Evolutionary conservation across 2,888 invertebrate genomes (phyloP).

Genomic region (Zaprionus lineosus): DNA sequence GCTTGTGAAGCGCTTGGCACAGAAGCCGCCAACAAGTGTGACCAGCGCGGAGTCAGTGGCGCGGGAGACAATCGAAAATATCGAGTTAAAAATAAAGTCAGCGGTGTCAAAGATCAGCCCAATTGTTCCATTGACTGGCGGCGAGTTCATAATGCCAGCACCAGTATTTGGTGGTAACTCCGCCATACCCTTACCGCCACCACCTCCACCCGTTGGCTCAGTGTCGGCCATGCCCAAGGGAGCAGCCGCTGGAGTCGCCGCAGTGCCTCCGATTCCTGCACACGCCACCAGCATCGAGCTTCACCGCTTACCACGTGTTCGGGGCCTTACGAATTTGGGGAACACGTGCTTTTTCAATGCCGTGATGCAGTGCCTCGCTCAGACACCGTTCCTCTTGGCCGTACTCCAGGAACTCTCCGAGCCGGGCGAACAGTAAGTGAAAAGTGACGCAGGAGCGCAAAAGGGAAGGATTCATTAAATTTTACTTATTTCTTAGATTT

Average conservation of each 20-base stretch:
- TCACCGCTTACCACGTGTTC: constrained; percentile 84
- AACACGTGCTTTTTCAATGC: constrained; percentile 99
- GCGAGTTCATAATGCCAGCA: constrained; percentile 7
- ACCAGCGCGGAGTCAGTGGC: constrained; percentile 1
- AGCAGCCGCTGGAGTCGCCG: constrained; percentile 2
- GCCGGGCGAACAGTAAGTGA: constrained; percentile 85
- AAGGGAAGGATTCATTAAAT: background rate
- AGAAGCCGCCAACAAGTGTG: constrained; percentile 59
- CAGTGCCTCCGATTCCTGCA: background rate
- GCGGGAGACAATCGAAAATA: constrained; percentile 54
- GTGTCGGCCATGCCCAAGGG: constrained; percentile 81
- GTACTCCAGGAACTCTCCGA: constrained; percentile 88
- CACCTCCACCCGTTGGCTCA: constrained; percentile 36
- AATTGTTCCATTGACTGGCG: constrained; percentile 52
- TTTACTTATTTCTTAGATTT: constrained; percentile 82
- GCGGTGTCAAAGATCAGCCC: constrained; percentile 65
- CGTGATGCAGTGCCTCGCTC: constrained; percentile 95
- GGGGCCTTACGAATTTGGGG: constrained; percentile 95
- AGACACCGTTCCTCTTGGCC: constrained; percentile 90
- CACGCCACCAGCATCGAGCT: constrained; percentile 4
- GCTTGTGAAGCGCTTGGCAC: constrained; percentile 86
- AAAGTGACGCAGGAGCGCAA: background rate
- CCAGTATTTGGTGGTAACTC: background rate
- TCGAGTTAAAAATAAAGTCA: constrained; percentile 71
- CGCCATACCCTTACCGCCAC: constrained; percentile 44